A percentile compares a stretch with the other conserved stretches of the same genome.
Evolutionary conservation across 2,888 invertebrate species (phyloP).

Genomic region (Pharmacophagus antenor): DNA sequence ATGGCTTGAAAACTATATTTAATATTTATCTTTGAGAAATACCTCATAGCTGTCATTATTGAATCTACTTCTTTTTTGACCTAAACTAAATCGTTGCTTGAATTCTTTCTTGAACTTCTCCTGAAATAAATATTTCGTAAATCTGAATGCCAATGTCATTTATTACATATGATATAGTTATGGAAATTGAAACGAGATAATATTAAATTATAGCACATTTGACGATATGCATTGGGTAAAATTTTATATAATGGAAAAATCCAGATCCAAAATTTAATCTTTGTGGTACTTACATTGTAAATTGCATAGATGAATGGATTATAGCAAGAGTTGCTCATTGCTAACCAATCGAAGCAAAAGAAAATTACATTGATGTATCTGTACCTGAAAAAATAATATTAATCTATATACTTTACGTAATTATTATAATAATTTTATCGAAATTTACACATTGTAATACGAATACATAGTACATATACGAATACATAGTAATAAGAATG

Average conservation of each 20-base stretch:
- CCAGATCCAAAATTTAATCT: not conserved
- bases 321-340: slow-evolving; percentile 94
- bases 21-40: slow-evolving; percentile 33
- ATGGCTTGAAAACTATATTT: not conserved
- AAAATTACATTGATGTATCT: slow-evolving; percentile 91
- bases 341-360: slow-evolving; percentile 93
- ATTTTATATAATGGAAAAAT: not conserved
- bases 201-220: too few relatives aligned
- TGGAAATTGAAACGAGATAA: too few relatives aligned
- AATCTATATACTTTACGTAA: too few relatives aligned
- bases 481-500: too few relatives aligned
- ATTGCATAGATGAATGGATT: slow-evolving; percentile 95
- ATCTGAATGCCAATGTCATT: too few relatives aligned
- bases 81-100: slow-evolving; percentile 84
- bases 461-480: too few relatives aligned
- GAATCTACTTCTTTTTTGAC: slow-evolving; percentile 66
- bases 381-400: slow-evolving; percentile 78
- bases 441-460: not conserved
- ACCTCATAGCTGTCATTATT: slow-evolving; percentile 75
- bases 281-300: slow-evolving; percentile 85
- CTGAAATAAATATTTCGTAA: slow-evolving; percentile 62
- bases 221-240: not conserved
- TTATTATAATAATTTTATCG: too few relatives aligned
- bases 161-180: too few relatives aligned
- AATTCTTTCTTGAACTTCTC: slow-evolving; percentile 91